phyloP scores from a whole-genome alignment of 1,140 invertebrate species.

The Calephelis virginiensis region DNA sequence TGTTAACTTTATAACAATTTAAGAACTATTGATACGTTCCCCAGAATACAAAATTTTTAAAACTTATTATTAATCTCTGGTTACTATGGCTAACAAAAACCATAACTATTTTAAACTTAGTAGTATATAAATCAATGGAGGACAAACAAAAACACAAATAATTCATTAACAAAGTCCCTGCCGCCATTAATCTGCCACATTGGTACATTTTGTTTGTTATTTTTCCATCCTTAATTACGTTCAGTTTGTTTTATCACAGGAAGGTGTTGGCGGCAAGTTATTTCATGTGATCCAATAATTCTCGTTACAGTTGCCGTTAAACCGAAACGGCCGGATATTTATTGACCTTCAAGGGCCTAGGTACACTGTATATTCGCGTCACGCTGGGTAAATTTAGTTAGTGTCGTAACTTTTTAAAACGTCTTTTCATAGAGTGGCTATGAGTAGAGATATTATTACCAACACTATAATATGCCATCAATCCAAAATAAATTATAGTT shows the following conservation, averaged over 20 bases:
- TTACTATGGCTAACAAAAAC: too few species aligned
- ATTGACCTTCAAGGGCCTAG: constrained; percentile 36
- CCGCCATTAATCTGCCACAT: too few species aligned
- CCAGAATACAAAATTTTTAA: too few species aligned
- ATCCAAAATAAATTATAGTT: too few species aligned
- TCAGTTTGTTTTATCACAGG: not conserved
- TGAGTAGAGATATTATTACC: not conserved
- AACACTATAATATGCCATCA: too few species aligned
- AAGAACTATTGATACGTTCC: too few species aligned
- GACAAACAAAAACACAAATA: too few species aligned
- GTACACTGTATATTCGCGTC: constrained; percentile 16
- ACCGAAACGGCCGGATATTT: constrained; percentile 32
- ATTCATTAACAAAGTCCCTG: too few species aligned
- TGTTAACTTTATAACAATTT: too few species aligned
- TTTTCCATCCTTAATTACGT: not conserved
- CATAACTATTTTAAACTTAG: too few species aligned
- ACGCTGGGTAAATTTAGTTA: constrained; percentile 31
- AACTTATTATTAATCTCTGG: too few species aligned
- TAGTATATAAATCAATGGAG: too few species aligned
- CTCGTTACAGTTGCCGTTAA: constrained; percentile 16
- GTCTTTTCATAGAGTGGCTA: constrained; percentile 23
- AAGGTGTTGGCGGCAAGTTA: constrained; percentile 1
- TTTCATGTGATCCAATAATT: not conserved
- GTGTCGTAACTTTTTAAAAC: constrained; percentile 34
- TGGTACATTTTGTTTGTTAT: not conserved